Base-by-base conservation (phyloP, 2,797 vertebrate genomes). In the Myripristis murdjan region DNA sequence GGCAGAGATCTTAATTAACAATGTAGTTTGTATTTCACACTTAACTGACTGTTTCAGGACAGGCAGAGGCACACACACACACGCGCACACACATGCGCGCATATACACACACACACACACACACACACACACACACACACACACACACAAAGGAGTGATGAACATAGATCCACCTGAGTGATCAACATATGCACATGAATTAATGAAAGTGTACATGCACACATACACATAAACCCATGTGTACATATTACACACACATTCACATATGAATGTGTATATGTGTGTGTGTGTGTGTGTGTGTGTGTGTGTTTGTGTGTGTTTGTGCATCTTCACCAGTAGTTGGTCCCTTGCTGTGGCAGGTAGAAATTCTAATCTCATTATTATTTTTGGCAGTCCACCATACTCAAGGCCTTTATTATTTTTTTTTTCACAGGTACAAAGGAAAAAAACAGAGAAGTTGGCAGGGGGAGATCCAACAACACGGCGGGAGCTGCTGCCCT, bases 21-120 rank as follows among this genome's bases (percentile, higher is more conserved):
- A n/a, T 37, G 66, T 48, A 18, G 14, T 64, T 70, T 75, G 12
- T 41, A 51, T 79, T 76, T 70, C 72, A 79, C 65, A 55, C 70
- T 47, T 64, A 31, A 60, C 22, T 35, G 51, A 48, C 23, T 28
- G 28, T 59, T 59, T 71, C 43, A 26, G 52, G 64, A 64, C 46
- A 44, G 33, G 65, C 59, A 18, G 10, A 0, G 20, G 6, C 16
- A 18, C 16, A 16, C 18, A 14, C 9, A 39, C 37, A 39, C 37
- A 39, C 33, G 35, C 10, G 35, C 2, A 35, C 33, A 35, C 33
- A 35, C 33, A 35, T 33, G 35, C 33, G 35, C 1, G 35, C 33
- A 35, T 33, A 10, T 33, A 35, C 10, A 35, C 33, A 35, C 33
- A 35, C 33, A 35, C 33, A n/a, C 20, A 39, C 37, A 39, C 37